These are phyloP conservation scores for Xanthorhoe designata DNA, from an alignment of 2,888 invertebrate genomes.

Conservation along the genomic window DNA sequence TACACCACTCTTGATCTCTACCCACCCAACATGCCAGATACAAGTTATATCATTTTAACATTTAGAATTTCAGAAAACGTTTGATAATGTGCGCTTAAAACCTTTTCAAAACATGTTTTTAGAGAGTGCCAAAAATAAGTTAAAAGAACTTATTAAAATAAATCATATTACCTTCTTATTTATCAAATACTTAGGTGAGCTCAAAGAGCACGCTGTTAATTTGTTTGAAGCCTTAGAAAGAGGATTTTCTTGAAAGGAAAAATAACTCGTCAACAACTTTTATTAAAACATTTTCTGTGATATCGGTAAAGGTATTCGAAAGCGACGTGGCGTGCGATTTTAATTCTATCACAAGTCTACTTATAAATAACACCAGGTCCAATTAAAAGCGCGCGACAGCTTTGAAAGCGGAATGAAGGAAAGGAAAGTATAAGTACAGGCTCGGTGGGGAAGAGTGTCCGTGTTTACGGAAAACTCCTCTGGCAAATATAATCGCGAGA, in stretches of 20 bases:
- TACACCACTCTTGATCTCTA: neutral
- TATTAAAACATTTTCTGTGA: slow-evolving; percentile 71
- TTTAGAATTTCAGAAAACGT: neutral
- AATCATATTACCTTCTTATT: slow-evolving; percentile 51
- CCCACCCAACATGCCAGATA: neutral
- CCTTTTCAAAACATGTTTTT: slow-evolving; percentile 9
- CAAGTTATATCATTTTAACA: neutral
- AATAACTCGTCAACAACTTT: slow-evolving; percentile 73
- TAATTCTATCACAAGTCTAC: slow-evolving; percentile 83
- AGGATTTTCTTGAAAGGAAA: slow-evolving; percentile 70
- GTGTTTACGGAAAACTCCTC: slow-evolving; percentile 84
- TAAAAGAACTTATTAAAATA: slow-evolving; percentile 21
- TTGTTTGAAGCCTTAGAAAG: slow-evolving; percentile 76
- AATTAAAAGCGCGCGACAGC: slow-evolving; percentile 82
- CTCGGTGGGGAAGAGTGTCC: slow-evolving; percentile 77
- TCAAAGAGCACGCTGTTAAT: slow-evolving; percentile 63
- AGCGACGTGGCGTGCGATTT: slow-evolving; percentile 78
- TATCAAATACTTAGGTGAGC: slow-evolving; percentile 57
- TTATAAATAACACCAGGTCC: slow-evolving; percentile 78
- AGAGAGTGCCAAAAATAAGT: slow-evolving; percentile 13
- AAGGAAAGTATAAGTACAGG: slow-evolving; percentile 74
- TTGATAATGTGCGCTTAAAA: neutral
- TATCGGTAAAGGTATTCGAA: slow-evolving; percentile 64
- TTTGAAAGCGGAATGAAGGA: slow-evolving; percentile 77
- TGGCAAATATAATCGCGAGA: slow-evolving; percentile 84